Evolutionary conservation across 2,888 invertebrate species (phyloP).

Genomic region (Barypeithes pellucidus): DNA sequence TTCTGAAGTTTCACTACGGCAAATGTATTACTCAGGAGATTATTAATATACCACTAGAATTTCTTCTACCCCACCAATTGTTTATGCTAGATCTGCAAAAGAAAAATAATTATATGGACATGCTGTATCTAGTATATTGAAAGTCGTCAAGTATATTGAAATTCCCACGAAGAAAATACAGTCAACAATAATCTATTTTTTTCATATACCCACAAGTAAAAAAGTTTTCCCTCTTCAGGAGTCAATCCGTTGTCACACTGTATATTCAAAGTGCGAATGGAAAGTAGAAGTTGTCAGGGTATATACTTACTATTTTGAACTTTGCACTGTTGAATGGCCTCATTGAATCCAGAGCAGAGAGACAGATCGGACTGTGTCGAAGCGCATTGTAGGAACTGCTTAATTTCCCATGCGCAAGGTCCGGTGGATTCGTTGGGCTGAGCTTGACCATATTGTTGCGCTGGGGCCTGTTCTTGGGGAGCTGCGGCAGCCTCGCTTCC

Average conservation of each 20-base stretch:
- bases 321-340: constrained; percentile 97
- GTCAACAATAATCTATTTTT: neutral
- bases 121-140: too few species aligned
- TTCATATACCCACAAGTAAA: too few species aligned
- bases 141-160: too few species aligned
- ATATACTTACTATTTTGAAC: constrained; percentile 80
- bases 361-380: constrained; percentile 91
- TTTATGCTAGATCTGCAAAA: constrained; percentile 41
- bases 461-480: constrained; percentile 67
- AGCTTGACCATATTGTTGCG: constrained; percentile 66
- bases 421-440: constrained; percentile 71
- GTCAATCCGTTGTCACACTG: too few species aligned
- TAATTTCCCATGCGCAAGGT: constrained; percentile 95
- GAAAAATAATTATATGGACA: too few species aligned
- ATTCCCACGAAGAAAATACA: too few species aligned
- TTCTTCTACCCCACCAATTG: constrained; percentile 7
- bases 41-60: constrained; percentile 26
- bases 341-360: constrained; percentile 97
- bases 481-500: constrained; percentile 70
- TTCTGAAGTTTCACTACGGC: neutral
- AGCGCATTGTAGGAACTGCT: constrained; percentile 97
- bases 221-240: too few species aligned
- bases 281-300: too few species aligned
- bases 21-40: constrained; percentile 7
- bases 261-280: too few species aligned